A percentile compares a stretch with the other conserved stretches of the same genome.
Evolutionary conservation across 1,140 invertebrate species (phyloP).

Genomic region (Drosophila pectinifera): DNA sequence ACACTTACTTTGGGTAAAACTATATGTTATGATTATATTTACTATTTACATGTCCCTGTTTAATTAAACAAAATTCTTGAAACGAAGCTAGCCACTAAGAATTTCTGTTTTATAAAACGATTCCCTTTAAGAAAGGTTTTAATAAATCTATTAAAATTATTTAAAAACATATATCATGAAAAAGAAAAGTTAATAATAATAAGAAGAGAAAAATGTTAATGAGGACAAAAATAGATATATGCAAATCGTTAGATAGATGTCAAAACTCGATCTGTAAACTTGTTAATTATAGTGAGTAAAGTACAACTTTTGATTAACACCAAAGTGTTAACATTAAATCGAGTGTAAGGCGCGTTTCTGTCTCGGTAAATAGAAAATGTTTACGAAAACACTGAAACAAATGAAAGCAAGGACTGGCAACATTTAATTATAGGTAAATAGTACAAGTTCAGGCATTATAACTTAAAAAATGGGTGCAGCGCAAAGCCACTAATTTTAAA

Average conservation of each 20-base stretch:
- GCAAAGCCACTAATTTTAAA: neutral
- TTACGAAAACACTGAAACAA: constrained; percentile 17
- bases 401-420: neutral
- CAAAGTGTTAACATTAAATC: constrained; percentile 29
- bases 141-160: too few species aligned
- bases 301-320: constrained; percentile 26
- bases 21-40: too few species aligned
- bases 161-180: neutral
- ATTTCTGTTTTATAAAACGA: too few species aligned
- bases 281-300: constrained; percentile 24
- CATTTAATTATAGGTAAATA: constrained; percentile 1
- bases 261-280: constrained; percentile 2
- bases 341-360: constrained; percentile 4
- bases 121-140: neutral
- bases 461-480: neutral
- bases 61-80: too few species aligned
- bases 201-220: neutral
- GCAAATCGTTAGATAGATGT: constrained; percentile 18
- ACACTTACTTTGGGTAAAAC: too few species aligned
- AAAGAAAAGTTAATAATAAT: neutral
- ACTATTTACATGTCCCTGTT: too few species aligned
- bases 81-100: too few species aligned
- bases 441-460: neutral
- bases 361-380: constrained; percentile 26
- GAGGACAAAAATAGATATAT: constrained; percentile 3